Percentiles rank a stretch among this genome's conserved stretches.
phyloP scores from a whole-genome alignment of 2,113 vertebrate genomes.

The Paraplagusia blochii region DNA sequence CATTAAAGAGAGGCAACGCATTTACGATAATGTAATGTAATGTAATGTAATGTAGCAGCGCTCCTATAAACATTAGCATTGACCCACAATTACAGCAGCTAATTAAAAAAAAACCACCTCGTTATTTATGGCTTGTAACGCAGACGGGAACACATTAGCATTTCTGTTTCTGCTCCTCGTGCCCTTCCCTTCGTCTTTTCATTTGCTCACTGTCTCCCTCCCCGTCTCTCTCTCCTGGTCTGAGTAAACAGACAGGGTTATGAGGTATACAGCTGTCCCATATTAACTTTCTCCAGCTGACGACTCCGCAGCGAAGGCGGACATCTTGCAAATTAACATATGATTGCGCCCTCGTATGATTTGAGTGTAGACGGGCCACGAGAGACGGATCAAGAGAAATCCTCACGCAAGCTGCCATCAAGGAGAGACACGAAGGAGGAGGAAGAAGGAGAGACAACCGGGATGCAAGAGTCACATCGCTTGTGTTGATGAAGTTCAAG shows the following conservation, averaged over 20 bases:
- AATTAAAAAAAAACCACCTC: constrained; percentile 50
- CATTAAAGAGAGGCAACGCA: no score
- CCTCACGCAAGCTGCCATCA: constrained; percentile 60
- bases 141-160: constrained; percentile 52
- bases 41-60: neutral
- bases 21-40: neutral
- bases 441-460: constrained; percentile 41
- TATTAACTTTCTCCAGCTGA: constrained; percentile 67
- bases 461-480: constrained; percentile 47
- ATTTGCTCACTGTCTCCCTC: constrained; percentile 52
- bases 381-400: constrained; percentile 46
- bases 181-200: constrained; percentile 39
- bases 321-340: constrained; percentile 73
- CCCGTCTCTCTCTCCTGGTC: constrained; percentile 19
- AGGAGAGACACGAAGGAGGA: constrained; percentile 42
- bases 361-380: constrained; percentile 55
- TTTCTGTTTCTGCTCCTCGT: constrained; percentile 20
- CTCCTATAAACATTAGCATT: constrained; percentile 32
- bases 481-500: constrained; percentile 60
- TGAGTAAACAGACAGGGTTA: constrained; percentile 57
- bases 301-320: constrained; percentile 64
- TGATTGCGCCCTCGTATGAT: constrained; percentile 69
- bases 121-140: constrained; percentile 35
- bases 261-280: constrained; percentile 70
- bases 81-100: constrained; percentile 46